A percentile compares a stretch with the other conserved stretches of the same genome.
These are phyloP conservation scores for Anolis apletophallus DNA, from an alignment of 2,797 vertebrate genomes.

Conservation along the genomic window DNA sequence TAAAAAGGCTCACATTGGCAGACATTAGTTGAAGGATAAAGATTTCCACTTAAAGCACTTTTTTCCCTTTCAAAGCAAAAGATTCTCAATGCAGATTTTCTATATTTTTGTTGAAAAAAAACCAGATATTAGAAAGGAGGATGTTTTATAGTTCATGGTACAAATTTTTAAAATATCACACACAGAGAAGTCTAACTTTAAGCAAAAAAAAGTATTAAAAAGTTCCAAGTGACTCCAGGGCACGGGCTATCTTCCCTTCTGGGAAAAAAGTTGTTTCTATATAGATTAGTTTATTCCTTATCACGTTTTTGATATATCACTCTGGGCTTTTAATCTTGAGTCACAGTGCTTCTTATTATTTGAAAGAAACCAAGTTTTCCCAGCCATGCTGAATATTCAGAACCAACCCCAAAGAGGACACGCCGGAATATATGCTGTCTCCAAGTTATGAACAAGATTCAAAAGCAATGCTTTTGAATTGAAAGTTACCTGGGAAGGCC, in stretches of 20 bases:
- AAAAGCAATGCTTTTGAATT: too few species aligned
- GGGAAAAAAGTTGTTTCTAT: slow-evolving; percentile 52
- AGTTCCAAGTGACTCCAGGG: slow-evolving; percentile 40
- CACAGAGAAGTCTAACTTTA: not conserved
- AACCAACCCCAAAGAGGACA: not conserved
- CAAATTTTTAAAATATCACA: not conserved
- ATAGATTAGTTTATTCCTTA: slow-evolving; percentile 50
- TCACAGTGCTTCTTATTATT: slow-evolving; percentile 34
- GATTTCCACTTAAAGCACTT: slow-evolving; percentile 61
- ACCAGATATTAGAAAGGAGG: slow-evolving; percentile 10
- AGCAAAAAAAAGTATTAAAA: slow-evolving; percentile 38
- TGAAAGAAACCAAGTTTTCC: slow-evolving; percentile 29
- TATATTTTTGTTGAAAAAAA: slow-evolving; percentile 35
- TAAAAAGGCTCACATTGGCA: slow-evolving; percentile 63
- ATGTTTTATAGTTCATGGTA: too few species aligned
- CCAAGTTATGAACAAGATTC: too few species aligned
- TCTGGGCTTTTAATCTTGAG: slow-evolving; percentile 50
- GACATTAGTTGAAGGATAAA: slow-evolving; percentile 53
- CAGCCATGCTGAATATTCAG: slow-evolving; percentile 6
- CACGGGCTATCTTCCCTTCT: slow-evolving; percentile 42
- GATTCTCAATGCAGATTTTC: slow-evolving; percentile 42
- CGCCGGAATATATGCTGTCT: too few species aligned
- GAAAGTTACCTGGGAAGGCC: too few species aligned
- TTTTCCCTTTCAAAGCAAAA: slow-evolving; percentile 45
- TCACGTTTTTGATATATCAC: slow-evolving; percentile 24